These are phyloP conservation scores for Phycodurus eques DNA, from an alignment of 2,113 vertebrate genomes.

Conservation along the genomic window DNA sequence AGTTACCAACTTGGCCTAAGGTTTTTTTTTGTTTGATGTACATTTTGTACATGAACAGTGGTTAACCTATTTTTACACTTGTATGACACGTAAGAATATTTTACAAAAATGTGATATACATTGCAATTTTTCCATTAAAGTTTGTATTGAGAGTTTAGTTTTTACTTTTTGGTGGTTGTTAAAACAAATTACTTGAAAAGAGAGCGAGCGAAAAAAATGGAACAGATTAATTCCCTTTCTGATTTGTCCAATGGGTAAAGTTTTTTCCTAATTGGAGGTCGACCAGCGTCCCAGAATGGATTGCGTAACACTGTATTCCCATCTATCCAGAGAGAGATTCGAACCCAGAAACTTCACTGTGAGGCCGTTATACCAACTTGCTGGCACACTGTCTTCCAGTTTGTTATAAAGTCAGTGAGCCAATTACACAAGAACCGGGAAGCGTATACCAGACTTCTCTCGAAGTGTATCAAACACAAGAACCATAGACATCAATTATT, in stretches of 20 bases:
- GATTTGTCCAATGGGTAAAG: neutral
- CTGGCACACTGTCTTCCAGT: slow-evolving; percentile 7
- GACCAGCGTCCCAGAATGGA: neutral
- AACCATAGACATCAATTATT: neutral
- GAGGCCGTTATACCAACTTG: neutral
- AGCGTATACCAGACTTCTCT: neutral
- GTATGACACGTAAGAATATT: too few relatives aligned
- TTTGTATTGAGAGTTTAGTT: neutral
- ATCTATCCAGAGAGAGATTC: neutral
- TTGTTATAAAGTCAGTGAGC: slow-evolving; percentile 8
- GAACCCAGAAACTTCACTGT: neutral
- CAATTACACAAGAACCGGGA: slow-evolving; percentile 19
- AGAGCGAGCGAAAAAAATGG: too few relatives aligned
- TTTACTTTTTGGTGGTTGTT: neutral
- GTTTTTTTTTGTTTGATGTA: too few relatives aligned
- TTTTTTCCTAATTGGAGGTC: neutral
- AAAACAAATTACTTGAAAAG: too few relatives aligned
- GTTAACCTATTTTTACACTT: too few relatives aligned
- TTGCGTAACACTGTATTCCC: neutral
- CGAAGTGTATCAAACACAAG: neutral
- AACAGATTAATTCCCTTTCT: neutral
- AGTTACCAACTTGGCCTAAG: too few relatives aligned
- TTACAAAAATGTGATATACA: too few relatives aligned
- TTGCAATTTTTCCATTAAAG: neutral
- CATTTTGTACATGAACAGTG: too few relatives aligned